A percentile compares a stretch with the other conserved stretches of the same genome.
Conservation (phyloP, 2,888 invertebrate species). For the Unio delphinus region DNA sequence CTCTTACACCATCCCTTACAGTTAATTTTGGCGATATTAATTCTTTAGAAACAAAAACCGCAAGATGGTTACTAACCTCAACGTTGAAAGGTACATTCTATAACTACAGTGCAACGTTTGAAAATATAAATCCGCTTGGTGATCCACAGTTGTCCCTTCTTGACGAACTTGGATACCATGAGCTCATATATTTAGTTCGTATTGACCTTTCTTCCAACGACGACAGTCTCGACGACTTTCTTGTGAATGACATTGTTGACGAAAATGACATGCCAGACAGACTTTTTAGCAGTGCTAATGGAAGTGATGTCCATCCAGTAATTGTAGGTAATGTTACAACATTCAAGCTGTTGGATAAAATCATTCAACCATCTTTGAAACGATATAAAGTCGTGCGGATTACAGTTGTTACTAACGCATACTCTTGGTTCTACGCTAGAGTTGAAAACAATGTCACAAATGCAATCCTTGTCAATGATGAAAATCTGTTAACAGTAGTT, state of each 20-base stretch:
- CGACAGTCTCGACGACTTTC: constrained; percentile 39
- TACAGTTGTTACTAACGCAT: constrained; percentile 2
- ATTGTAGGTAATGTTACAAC: constrained; percentile 4
- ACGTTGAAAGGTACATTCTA: constrained; percentile 46
- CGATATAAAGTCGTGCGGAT: constrained; percentile 18
- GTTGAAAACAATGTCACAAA: constrained; percentile 23
- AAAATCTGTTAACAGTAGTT: constrained; percentile 10
- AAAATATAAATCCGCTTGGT: constrained; percentile 52
- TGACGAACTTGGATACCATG: constrained; percentile 38
- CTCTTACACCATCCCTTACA: constrained; percentile 38
- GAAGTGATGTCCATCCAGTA: constrained; percentile 14
- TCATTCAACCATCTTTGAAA: not conserved
- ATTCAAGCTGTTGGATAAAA: not conserved
- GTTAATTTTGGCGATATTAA: constrained; percentile 48
- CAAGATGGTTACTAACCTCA: constrained; percentile 47
- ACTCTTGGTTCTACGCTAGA: constrained; percentile 21
- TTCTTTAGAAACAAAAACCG: constrained; percentile 36
- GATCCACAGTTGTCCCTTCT: constrained; percentile 47
- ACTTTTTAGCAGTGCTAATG: constrained; percentile 35
- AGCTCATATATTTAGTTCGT: constrained; percentile 39
- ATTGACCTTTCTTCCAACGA: constrained; percentile 21
- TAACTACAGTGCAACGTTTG: constrained; percentile 50
- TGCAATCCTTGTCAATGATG: not conserved
- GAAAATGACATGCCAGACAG: constrained; percentile 31
- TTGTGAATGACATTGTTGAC: constrained; percentile 39